phyloP scores from a whole-genome alignment of 2,113 vertebrate species.

The Xenopus borealis region DNA sequence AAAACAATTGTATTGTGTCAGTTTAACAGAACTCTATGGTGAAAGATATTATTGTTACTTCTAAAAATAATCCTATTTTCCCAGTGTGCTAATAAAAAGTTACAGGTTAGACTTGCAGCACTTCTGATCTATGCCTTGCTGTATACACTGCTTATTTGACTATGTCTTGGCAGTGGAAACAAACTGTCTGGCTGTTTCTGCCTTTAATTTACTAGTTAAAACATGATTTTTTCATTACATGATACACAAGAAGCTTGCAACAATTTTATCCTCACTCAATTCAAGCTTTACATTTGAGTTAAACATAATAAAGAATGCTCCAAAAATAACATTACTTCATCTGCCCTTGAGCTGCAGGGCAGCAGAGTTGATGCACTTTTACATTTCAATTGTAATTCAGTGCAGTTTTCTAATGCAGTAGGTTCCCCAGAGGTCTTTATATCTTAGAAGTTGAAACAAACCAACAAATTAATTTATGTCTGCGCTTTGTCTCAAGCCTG shows the following conservation, averaged over 20 bases:
- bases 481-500: slow-evolving; percentile 55
- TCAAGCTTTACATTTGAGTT: slow-evolving; percentile 55
- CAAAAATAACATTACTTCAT: slow-evolving; percentile 62
- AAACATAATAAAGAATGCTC: slow-evolving; percentile 51
- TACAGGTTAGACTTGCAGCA: neutral
- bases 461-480: slow-evolving; percentile 55
- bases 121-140: slow-evolving; percentile 20
- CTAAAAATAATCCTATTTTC: slow-evolving; percentile 25
- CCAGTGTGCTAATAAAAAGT: slow-evolving; percentile 4
- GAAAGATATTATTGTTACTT: slow-evolving; percentile 11
- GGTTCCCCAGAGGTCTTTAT: slow-evolving; percentile 54
- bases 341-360: slow-evolving; percentile 46
- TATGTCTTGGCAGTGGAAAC: slow-evolving; percentile 42
- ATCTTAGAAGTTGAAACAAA: slow-evolving; percentile 56
- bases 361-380: slow-evolving; percentile 53
- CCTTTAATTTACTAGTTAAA: slow-evolving; percentile 51
- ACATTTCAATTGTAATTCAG: slow-evolving; percentile 54
- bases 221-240: slow-evolving; percentile 48
- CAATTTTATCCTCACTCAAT: slow-evolving; percentile 47
- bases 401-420: slow-evolving; percentile 48
- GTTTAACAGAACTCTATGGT: neutral
- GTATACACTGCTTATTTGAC: slow-evolving; percentile 26
- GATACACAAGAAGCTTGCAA: slow-evolving; percentile 45
- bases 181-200: slow-evolving; percentile 48
- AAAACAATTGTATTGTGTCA: neutral